Evolutionary conservation across 2,113 vertebrate species (phyloP).

Genomic region (Ictalurus furcatus): DNA sequence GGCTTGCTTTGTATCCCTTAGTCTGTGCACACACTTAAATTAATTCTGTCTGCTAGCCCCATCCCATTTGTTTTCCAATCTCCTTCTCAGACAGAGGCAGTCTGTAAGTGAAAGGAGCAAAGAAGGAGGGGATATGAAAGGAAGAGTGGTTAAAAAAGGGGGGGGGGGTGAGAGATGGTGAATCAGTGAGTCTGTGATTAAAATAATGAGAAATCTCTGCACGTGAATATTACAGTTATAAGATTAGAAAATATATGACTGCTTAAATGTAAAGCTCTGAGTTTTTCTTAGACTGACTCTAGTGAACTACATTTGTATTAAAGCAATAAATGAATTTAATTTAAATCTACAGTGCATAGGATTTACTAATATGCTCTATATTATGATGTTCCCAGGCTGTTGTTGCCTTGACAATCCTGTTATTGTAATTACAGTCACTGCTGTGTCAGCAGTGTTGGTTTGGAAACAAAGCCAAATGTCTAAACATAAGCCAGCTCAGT

Average conservation of each 20-base stretch:
- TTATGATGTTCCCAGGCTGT: neutral
- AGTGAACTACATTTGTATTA: neutral
- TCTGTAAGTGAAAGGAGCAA: conserved; percentile 59
- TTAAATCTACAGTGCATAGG: neutral
- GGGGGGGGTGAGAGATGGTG: conserved; percentile 37
- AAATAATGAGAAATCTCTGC: neutral
- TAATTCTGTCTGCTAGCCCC: conserved; percentile 59
- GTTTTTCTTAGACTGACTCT: neutral
- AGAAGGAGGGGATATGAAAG: conserved; percentile 55
- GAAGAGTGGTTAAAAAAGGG: conserved; percentile 33
- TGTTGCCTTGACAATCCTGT: neutral
- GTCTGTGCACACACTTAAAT: neutral
- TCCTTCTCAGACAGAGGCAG: conserved; percentile 59
- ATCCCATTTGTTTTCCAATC: conserved; percentile 51
- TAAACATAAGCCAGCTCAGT: neutral
- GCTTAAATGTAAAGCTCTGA: neutral
- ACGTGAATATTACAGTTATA: neutral
- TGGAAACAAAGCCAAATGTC: neutral
- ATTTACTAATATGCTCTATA: neutral
- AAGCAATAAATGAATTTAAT: neutral
- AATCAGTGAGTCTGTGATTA: neutral
- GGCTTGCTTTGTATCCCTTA: neutral
- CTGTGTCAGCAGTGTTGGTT: neutral
- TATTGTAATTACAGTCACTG: neutral
- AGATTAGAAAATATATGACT: neutral